Evolutionary conservation across 2,888 invertebrate species (phyloP).

Genomic region (Malthinus flaveolus): DNA sequence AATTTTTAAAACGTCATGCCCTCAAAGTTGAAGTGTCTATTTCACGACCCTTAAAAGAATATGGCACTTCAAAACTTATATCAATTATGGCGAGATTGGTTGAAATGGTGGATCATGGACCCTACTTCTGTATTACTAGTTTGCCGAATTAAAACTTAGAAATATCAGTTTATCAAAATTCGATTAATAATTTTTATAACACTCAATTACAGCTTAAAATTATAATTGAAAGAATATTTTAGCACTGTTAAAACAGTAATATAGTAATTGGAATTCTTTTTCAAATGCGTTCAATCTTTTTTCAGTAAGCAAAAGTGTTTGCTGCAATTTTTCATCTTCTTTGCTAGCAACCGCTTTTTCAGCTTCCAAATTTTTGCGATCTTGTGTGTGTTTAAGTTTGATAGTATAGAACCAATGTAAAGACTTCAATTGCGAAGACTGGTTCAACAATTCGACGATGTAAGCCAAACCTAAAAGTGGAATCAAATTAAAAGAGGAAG

Average conservation of each 20-base stretch:
- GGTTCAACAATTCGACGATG: constrained; percentile 86
- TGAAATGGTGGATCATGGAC: too few species aligned
- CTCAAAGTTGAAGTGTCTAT: too few species aligned
- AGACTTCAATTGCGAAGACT: constrained; percentile 82
- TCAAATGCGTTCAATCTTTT: constrained; percentile 78
- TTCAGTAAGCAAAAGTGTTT: constrained; percentile 87
- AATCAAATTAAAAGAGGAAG: constrained; percentile 8
- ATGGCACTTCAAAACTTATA: too few species aligned
- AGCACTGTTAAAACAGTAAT: constrained; percentile 91
- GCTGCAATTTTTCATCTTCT: constrained; percentile 87
- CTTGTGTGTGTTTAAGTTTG: constrained; percentile 69
- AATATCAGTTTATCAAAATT: too few species aligned
- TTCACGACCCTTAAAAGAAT: too few species aligned
- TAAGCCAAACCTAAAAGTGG: constrained; percentile 74
- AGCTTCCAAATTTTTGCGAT: constrained; percentile 60
- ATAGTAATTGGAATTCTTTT: constrained; percentile 85
- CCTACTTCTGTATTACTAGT: too few species aligned
- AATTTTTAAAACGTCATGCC: too few species aligned
- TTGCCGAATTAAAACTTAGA: too few species aligned
- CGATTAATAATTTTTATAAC: too few species aligned
- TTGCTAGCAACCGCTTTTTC: constrained; percentile 58
- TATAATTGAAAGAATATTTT: constrained; percentile 80
- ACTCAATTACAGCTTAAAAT: constrained; percentile 3
- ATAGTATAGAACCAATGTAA: constrained; percentile 95
- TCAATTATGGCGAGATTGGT: too few species aligned